Conservation (phyloP, 1,140 invertebrate genomes). For the Pteromalus puparum region DNA sequence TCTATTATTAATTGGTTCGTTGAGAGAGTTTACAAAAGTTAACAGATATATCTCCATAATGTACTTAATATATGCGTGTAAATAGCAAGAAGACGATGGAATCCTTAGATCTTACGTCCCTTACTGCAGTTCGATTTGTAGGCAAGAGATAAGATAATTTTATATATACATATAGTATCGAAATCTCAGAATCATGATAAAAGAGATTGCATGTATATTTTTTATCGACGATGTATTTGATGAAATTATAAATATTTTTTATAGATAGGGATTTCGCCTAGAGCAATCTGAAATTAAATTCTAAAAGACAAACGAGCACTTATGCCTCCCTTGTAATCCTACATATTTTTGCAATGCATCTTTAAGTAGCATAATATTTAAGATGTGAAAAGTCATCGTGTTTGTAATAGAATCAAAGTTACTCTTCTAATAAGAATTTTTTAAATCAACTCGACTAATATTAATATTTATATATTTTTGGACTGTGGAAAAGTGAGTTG, state of each 20-base stretch:
- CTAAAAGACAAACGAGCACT: background rate
- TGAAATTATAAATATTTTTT: constrained; percentile 48
- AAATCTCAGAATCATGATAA: background rate
- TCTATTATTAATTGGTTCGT: constrained; percentile 49
- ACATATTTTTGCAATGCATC: constrained; percentile 39
- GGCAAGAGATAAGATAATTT: constrained; percentile 7
- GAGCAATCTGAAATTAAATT: constrained; percentile 15
- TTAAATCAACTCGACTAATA: background rate
- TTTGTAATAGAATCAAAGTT: constrained; percentile 26
- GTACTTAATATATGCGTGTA: constrained; percentile 39
- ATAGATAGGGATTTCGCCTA: constrained; percentile 14
- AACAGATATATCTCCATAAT: background rate
- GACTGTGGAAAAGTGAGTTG: background rate
- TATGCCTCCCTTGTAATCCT: background rate
- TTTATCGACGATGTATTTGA: constrained; percentile 32
- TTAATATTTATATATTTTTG: background rate
- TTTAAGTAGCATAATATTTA: constrained; percentile 18
- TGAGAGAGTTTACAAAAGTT: constrained; percentile 52
- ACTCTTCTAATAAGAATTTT: constrained; percentile 13
- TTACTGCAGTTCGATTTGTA: constrained; percentile 8
- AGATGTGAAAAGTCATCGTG: background rate
- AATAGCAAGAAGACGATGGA: constrained; percentile 17
- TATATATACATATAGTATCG: background rate
- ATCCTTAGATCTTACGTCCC: background rate
- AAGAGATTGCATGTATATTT: constrained; percentile 35